Percentiles rank a stretch among this genome's conserved stretches.
Conservation (phyloP, 1,140 invertebrate genomes). For the Aphelenchoides fujianensis region DNA sequence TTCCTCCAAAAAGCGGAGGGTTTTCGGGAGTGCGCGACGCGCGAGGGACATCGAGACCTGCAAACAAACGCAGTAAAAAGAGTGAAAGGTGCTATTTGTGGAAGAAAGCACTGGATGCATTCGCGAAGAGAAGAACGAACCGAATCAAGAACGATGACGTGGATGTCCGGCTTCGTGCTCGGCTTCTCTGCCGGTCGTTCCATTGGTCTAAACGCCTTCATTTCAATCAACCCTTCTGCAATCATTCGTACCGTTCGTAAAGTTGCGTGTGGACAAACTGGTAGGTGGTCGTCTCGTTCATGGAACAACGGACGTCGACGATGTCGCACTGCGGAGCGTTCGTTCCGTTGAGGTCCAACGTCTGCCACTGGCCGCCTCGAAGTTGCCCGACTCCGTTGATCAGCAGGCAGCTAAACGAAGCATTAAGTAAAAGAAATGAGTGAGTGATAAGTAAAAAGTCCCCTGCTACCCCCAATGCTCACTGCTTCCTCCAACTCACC, state of each 20-base stretch:
- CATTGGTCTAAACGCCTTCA: not conserved
- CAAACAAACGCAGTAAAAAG: not conserved
- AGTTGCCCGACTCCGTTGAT: too few relatives aligned
- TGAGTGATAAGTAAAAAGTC: too few relatives aligned
- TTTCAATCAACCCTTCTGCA: too few relatives aligned
- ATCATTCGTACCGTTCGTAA: not conserved
- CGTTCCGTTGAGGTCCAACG: too few relatives aligned
- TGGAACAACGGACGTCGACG: conserved; percentile 3
- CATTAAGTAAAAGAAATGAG: too few relatives aligned
- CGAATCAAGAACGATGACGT: conserved; percentile 15
- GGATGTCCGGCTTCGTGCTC: conserved; percentile 1
- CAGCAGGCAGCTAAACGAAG: too few relatives aligned
- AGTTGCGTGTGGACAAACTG: conserved; percentile 10
- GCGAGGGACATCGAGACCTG: not conserved
- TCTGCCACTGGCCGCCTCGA: too few relatives aligned
- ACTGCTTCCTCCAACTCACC: too few relatives aligned
- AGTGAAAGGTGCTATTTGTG: not conserved
- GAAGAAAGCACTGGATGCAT: too few relatives aligned
- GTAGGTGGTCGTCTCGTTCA: not conserved
- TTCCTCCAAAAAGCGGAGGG: not conserved
- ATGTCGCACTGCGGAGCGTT: conserved; percentile 8
- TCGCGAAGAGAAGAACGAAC: not conserved
- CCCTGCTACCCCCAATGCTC: too few relatives aligned
- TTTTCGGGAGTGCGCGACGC: conserved; percentile 2
- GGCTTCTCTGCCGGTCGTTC: not conserved